Percentiles rank a stretch among this genome's conserved stretches.
phyloP scores from a whole-genome alignment of 2,888 invertebrate genomes.

The Chymomyza caudatula region DNA sequence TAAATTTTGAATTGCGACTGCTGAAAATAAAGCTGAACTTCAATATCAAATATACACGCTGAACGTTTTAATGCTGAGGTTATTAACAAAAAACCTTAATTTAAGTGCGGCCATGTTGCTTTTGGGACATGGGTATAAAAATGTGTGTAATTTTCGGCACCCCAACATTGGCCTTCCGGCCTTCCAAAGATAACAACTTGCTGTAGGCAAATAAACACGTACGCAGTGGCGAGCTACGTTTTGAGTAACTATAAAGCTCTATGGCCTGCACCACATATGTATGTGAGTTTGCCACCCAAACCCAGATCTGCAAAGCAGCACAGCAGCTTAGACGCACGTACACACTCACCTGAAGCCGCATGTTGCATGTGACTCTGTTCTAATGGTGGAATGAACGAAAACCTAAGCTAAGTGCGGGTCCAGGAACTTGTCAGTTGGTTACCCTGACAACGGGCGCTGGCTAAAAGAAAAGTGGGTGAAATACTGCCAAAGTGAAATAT shows the following conservation, averaged over 20 bases:
- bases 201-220: constrained; percentile 38
- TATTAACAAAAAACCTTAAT: neutral
- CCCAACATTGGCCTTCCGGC: neutral
- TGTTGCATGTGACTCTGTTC: neutral
- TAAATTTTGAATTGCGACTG: too few species aligned
- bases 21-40: too few species aligned
- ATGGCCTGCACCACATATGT: constrained; percentile 21
- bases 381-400: neutral
- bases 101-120: neutral
- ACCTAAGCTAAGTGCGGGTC: neutral
- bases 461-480: neutral
- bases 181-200: constrained; percentile 35
- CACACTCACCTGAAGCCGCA: neutral
- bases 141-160: neutral
- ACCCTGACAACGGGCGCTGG: neutral
- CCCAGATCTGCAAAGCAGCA: neutral
- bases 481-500: neutral
- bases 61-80: neutral
- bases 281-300: neutral
- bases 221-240: constrained; percentile 10
- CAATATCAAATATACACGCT: neutral
- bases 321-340: neutral
- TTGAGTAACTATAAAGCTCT: constrained; percentile 57
- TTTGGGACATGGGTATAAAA: neutral
- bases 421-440: neutral